Base-by-base conservation (phyloP, 1,140 invertebrate species). In the Drosophila sucinea region DNA sequence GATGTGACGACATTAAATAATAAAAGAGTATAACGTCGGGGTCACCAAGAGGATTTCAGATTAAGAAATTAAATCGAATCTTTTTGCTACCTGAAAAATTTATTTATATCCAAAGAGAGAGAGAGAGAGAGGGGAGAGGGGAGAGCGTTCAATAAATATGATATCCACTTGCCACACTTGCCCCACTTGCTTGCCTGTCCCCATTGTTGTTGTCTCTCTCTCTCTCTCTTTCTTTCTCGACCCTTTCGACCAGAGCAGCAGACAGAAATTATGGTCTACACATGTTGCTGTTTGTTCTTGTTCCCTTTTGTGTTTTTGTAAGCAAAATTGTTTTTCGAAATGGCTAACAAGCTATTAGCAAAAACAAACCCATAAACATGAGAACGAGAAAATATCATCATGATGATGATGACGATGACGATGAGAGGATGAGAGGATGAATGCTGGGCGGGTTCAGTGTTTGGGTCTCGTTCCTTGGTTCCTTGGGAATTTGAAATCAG, bases 331-430 rank as follows among this genome's bases (percentile, higher is more conserved):
- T 83, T 86, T 51, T 86, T 87, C 79, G 79, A 86, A 86, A 86
- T 87, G 83, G 83, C 84, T 86, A 86, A 86, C 83, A 86, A 87
- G 83, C 83, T 86, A 86, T 86, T 87, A 86, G 83, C 83, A 79
- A 87, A 83, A 87, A 79, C 82, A 86, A 86, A 87, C 82, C 79
- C 44, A 51, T 51, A 51, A 51, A 51, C 44, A 51, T 51, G 44
- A 27, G 44, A 51, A 51, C 44, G 10, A 51, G 44, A 82, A 86
- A 72, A 60, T 68, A 56, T 62, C 66, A 76, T 60, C 65, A 77
- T 58, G 82, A 65, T 61, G 81, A 71, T 61, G 79, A 63, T 62
- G 67, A 63, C 75, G 76, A 27, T 23, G 3, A 17, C 3, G 25
- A 23, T 7, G 38, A 30, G 54, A n/a, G 8, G 3, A n/a, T n/a